A percentile compares a stretch with the other conserved stretches of the same genome.
Conservation (phyloP, 2,113 vertebrate species). For the Pitta sordida region DNA sequence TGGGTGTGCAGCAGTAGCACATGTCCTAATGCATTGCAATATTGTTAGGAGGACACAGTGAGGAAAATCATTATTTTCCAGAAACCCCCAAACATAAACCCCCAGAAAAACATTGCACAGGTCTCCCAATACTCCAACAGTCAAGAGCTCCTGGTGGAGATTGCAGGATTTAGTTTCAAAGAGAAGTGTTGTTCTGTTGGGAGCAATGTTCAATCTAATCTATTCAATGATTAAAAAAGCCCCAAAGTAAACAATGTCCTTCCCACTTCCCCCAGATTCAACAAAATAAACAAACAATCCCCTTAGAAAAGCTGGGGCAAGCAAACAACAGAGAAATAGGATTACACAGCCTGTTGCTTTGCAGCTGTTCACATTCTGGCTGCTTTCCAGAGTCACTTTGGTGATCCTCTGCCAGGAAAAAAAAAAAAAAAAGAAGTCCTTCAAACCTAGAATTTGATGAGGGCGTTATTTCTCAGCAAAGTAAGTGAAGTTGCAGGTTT, state of each 20-base stretch:
- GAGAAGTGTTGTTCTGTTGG: not conserved
- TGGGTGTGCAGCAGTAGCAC: not conserved
- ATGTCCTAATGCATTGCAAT: not conserved
- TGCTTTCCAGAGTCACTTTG: not conserved
- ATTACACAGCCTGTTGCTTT: not conserved
- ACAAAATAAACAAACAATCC: not conserved
- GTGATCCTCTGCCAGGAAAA: not conserved
- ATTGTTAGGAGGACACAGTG: not conserved
- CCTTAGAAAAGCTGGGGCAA: not conserved
- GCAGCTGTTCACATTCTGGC: conserved; percentile 33
- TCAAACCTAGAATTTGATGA: not conserved
- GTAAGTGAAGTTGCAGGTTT: not conserved
- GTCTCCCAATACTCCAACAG: not conserved
- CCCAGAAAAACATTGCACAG: not conserved
- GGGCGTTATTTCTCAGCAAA: not conserved
- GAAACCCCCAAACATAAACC: not conserved
- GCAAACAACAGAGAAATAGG: not conserved
- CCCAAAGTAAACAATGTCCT: not conserved
- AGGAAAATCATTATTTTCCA: not conserved
- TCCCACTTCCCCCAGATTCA: not conserved
- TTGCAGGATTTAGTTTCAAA: not conserved
- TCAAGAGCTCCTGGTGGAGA: not conserved
- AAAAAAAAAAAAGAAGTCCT: not conserved
- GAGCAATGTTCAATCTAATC: not conserved
- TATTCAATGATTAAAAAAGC: not conserved